These are phyloP conservation scores for Synergus umbraculus DNA, from an alignment of 2,888 invertebrate genomes.

Conservation along the genomic window DNA sequence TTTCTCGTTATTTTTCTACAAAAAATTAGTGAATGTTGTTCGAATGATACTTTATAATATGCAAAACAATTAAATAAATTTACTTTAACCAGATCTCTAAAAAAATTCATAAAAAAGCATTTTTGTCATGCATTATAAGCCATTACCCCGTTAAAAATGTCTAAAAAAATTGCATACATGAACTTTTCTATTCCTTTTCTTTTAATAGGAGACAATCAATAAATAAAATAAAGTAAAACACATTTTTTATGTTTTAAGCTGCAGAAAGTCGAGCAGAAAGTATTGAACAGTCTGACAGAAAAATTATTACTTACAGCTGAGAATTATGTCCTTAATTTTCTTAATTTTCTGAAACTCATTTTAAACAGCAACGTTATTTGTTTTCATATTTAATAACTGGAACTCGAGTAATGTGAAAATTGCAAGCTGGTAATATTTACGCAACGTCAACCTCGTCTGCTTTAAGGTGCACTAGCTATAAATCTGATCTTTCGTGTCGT, in stretches of 20 bases:
- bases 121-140: no score
- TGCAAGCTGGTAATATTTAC: constrained; percentile 47
- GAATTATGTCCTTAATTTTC: not conserved
- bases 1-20: no score
- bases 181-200: no score
- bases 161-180: no score
- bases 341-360: constrained; percentile 24
- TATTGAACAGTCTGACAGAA: not conserved
- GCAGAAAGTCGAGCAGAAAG: no score
- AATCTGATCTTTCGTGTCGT: constrained; percentile 64
- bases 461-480: constrained; percentile 60
- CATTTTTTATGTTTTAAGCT: not conserved
- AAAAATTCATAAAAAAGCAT: no score
- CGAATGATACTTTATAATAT: no score
- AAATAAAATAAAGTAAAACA: no score
- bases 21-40: no score
- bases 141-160: no score
- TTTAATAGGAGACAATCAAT: not conserved
- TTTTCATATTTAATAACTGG: constrained; percentile 13
- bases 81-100: no score
- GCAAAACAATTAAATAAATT: no score
- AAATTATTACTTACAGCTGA: not conserved
- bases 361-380: not conserved
- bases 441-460: constrained; percentile 50
- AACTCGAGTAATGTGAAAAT: constrained; percentile 16